phyloP scores from a whole-genome alignment of 2,113 vertebrate genomes.

The Oreochromis niloticus region DNA sequence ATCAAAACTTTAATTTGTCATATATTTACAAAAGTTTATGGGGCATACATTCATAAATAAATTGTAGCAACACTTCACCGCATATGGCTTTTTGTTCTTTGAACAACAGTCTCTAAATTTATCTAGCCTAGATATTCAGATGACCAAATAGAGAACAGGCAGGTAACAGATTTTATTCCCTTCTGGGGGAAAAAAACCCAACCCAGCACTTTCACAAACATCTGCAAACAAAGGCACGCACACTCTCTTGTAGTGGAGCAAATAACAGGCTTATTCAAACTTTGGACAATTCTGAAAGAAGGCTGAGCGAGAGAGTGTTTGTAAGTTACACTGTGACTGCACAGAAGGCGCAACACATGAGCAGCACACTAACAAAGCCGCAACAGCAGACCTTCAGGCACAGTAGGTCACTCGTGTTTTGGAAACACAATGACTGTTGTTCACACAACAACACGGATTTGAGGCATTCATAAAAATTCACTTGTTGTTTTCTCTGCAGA shows the following conservation, averaged over 20 bases:
- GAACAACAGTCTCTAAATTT: conserved; percentile 22
- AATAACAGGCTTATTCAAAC: conserved; percentile 36
- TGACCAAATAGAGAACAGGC: conserved; percentile 19
- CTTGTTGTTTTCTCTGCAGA: neutral
- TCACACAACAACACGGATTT: neutral
- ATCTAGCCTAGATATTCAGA: conserved; percentile 31
- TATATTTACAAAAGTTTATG: conserved; percentile 9
- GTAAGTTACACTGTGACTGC: neutral
- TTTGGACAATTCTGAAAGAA: conserved; percentile 17
- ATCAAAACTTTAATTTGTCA: neutral
- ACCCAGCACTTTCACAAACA: neutral
- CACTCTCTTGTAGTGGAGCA: neutral
- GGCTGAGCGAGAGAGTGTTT: neutral
- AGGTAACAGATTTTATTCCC: conserved; percentile 44
- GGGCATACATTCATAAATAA: conserved; percentile 17
- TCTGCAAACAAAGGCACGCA: neutral
- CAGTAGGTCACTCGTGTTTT: neutral
- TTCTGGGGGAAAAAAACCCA: conserved; percentile 28
- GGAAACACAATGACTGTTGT: neutral
- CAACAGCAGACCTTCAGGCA: neutral
- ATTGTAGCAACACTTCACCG: neutral
- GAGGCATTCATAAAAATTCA: neutral
- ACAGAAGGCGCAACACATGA: neutral
- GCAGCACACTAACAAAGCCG: neutral
- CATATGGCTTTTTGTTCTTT: conserved; percentile 12